A percentile compares a stretch with the other conserved stretches of the same genome.
Evolutionary conservation across 2,797 vertebrate species (phyloP).

Genomic region (Danio choprae): DNA sequence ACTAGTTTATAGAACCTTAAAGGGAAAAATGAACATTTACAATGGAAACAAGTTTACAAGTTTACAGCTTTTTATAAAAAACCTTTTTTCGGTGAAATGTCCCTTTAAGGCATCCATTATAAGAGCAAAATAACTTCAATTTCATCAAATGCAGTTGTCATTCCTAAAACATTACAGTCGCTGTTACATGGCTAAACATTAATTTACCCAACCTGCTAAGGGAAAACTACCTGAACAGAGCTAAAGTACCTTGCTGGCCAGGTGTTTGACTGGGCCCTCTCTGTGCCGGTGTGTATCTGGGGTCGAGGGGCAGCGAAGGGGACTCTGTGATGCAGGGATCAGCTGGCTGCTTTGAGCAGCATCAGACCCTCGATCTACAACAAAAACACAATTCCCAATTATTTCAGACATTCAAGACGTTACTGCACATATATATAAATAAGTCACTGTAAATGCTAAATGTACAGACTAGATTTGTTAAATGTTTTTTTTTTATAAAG

Average conservation of each 20-base stretch:
- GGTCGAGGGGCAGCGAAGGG: conserved; percentile 67
- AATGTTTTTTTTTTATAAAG: too few species aligned
- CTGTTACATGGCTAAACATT: not conserved
- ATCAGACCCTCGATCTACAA: conserved; percentile 81
- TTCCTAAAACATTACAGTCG: too few species aligned
- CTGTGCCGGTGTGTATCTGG: conserved; percentile 75
- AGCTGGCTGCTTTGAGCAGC: conserved; percentile 75
- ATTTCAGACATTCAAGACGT: not conserved
- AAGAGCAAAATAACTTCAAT: too few species aligned
- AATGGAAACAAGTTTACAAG: too few species aligned
- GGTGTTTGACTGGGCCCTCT: conserved; percentile 84
- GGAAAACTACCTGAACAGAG: not conserved
- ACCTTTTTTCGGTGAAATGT: too few species aligned
- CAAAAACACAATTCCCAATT: conserved; percentile 19
- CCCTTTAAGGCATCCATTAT: too few species aligned
- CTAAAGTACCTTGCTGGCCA: conserved; percentile 88
- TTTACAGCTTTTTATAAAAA: too few species aligned
- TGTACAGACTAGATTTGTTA: too few species aligned
- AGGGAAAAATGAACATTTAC: too few species aligned
- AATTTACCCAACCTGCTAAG: not conserved
- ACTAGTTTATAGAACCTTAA: too few species aligned
- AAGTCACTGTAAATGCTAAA: not conserved
- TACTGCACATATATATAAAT: not conserved
- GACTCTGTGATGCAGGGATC: conserved; percentile 67
- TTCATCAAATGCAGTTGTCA: too few species aligned